These are phyloP conservation scores for Lepidochitona cinerea DNA, from an alignment of 2,888 invertebrate genomes.

Conservation along the genomic window DNA sequence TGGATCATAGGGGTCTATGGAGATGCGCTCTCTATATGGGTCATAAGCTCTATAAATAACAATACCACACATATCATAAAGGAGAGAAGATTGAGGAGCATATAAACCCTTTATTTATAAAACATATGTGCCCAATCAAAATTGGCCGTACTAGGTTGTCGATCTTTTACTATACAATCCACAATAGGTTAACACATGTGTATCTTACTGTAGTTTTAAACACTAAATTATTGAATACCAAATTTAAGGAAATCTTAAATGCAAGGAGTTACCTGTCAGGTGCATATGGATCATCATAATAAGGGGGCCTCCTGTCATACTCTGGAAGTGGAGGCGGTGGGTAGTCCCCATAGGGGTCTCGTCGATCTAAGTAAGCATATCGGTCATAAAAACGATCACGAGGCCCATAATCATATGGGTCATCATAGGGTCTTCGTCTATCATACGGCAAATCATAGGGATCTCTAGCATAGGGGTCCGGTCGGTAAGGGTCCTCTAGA, in stretches of 20 bases:
- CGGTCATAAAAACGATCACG: slow-evolving; percentile 33
- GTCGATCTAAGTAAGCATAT: not conserved
- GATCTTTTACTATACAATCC: too few species aligned
- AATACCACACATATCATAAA: too few species aligned
- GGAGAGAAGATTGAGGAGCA: too few species aligned
- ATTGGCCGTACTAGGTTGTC: too few species aligned
- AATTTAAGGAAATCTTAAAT: too few species aligned
- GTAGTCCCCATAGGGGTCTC: slow-evolving; percentile 33
- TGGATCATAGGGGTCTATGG: not conserved
- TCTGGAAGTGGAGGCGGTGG: slow-evolving; percentile 17
- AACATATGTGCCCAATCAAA: too few species aligned
- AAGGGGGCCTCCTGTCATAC: not conserved
- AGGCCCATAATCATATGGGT: not conserved
- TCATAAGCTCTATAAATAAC: not conserved
- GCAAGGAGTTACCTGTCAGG: not conserved
- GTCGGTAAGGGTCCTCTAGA: too few species aligned
- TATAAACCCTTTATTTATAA: too few species aligned
- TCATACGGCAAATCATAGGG: not conserved
- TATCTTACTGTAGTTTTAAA: too few species aligned
- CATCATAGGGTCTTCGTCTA: not conserved
- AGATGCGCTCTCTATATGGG: not conserved
- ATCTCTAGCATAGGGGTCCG: not conserved
- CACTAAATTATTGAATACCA: too few species aligned
- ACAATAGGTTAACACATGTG: too few species aligned
- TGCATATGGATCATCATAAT: slow-evolving; percentile 16